Base-by-base conservation (phyloP, 2,797 vertebrate genomes). In the Enteromius trimaculatus region DNA sequence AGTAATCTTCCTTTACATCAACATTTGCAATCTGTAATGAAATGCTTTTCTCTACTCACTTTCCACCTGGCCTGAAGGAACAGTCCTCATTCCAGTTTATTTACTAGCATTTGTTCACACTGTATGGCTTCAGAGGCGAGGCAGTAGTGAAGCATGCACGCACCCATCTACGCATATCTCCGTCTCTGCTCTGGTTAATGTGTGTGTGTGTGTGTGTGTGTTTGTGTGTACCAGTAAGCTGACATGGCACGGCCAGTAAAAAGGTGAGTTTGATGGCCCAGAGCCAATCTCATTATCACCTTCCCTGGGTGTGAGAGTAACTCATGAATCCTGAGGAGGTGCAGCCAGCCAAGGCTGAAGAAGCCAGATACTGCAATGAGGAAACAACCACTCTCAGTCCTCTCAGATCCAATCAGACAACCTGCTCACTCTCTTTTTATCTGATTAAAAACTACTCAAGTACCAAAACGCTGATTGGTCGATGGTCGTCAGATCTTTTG, bases 221-320 rank as follows among this genome's bases (percentile, higher is more conserved):
- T 16, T 17, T 75, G 37, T 70, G 69, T 88, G 79, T 86, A 84
- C 62, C 47, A 77, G 74, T 82, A 84, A 74, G 80, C 82, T 86
- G 81, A 82, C 83, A 82, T 81, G 64, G 68, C 74, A 77, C 51
- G 81, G 82, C 81, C 85, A 88, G 84, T 85, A 71, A 78, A 78
- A 81, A 80, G 82, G 83, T 87, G 85, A 76, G 86, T 77, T 85
- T 80, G 86, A 87, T 88, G 88, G 88, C 86, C 31, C 82, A 60
- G 47, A 85, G 87, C 86, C 85, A 90, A 87, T 88, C 86, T 89
- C 88, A 89, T 90, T 90, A 90, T 86, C 88, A 76, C 84, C 83
- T 65, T 88, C 86, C 17, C 76, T 83, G 83, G 55, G 77, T 88
- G 88, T 85, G 84, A 89, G 88, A 77, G 82, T 82, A 90, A 82